These are phyloP conservation scores for Astyanax mexicanus DNA, from an alignment of 2,797 vertebrate genomes.

Conservation along the genomic window DNA sequence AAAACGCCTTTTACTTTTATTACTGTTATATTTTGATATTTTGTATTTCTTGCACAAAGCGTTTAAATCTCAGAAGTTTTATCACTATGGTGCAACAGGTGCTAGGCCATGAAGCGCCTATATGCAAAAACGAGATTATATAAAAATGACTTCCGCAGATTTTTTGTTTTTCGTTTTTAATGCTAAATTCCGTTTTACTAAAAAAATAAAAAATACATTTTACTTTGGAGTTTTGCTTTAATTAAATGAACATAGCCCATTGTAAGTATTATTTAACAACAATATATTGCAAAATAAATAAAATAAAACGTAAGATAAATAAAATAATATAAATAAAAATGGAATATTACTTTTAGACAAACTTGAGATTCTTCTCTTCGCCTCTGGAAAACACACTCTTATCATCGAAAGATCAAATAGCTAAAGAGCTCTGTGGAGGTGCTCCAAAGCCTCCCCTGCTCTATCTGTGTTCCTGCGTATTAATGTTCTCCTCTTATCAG, in stretches of 20 bases:
- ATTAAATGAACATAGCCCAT: too few relatives aligned
- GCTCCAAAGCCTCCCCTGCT: not conserved
- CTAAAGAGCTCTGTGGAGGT: not conserved
- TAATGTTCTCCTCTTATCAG: not conserved
- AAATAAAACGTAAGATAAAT: too few relatives aligned
- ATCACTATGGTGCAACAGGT: conserved; percentile 8
- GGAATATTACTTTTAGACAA: too few relatives aligned
- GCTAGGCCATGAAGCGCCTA: not conserved
- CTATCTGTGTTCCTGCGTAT: not conserved
- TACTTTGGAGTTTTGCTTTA: too few relatives aligned
- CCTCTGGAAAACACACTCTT: not conserved
- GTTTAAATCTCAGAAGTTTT: not conserved
- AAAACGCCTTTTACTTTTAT: not conserved
- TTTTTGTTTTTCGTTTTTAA: not conserved
- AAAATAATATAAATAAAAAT: too few relatives aligned
- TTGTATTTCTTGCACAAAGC: too few relatives aligned
- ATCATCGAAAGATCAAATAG: not conserved
- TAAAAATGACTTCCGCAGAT: not conserved
- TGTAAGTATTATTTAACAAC: too few relatives aligned
- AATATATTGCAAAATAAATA: too few relatives aligned
- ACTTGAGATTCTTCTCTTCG: too few relatives aligned
- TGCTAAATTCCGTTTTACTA: too few relatives aligned
- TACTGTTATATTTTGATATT: not conserved
- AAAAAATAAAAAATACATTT: too few relatives aligned
- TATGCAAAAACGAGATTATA: not conserved